A percentile compares a stretch with the other conserved stretches of the same genome.
Conservation (phyloP, 2,797 vertebrate species). For the Eulemur albifrons region DNA sequence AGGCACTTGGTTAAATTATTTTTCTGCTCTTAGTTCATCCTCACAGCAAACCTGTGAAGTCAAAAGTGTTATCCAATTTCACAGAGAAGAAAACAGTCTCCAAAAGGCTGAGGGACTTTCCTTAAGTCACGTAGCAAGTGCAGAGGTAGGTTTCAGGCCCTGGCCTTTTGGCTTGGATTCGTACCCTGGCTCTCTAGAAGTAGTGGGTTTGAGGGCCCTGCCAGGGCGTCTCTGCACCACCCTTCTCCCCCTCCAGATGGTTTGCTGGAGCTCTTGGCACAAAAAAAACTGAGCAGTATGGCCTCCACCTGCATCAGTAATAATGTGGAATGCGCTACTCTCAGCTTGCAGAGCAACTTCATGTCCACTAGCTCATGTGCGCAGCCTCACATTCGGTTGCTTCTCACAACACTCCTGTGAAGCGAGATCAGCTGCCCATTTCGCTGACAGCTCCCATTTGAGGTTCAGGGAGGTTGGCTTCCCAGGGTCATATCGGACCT, state of each 20-base stretch:
- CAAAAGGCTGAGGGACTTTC: neutral
- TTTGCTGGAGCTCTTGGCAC: neutral
- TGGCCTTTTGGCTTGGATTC: neutral
- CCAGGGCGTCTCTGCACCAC: neutral
- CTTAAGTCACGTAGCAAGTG: neutral
- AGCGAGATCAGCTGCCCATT: neutral
- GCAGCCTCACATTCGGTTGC: neutral
- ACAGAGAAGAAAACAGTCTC: neutral
- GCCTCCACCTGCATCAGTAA: neutral
- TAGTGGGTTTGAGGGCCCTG: neutral
- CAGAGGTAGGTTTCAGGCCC: neutral
- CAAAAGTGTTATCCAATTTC: neutral
- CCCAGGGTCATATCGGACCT: neutral
- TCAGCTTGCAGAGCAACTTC: neutral
- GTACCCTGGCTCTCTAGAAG: neutral
- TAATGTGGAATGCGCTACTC: neutral
- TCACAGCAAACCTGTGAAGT: neutral
- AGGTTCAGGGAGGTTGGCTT: neutral
- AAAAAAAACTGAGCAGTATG: neutral
- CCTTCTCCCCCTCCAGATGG: neutral
- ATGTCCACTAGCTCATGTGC: neutral
- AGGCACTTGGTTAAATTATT: neutral
- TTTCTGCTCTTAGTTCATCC: neutral
- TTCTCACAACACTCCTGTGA: neutral
- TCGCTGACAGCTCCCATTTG: neutral